Evolutionary conservation across 2,113 vertebrate genomes (phyloP).

Genomic region (Austrofundulus limnaeus): DNA sequence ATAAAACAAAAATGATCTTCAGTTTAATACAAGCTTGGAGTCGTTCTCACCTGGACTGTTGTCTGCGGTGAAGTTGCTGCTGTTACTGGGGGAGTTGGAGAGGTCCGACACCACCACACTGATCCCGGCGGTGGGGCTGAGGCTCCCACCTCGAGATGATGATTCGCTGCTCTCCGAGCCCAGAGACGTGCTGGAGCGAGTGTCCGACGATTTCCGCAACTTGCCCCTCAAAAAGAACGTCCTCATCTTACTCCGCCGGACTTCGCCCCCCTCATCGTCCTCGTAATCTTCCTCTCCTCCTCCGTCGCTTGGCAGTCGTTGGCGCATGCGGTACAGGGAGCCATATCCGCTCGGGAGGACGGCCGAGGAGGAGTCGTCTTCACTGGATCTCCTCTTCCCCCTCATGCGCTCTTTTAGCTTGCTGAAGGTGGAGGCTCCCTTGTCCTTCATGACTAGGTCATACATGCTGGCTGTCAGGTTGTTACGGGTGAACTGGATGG

Average conservation of each 20-base stretch:
- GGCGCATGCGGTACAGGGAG: constrained; percentile 48
- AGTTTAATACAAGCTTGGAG: too few relatives aligned
- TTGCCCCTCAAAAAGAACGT: constrained; percentile 88
- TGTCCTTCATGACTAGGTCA: constrained; percentile 93
- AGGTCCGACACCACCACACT: constrained; percentile 77
- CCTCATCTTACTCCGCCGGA: constrained; percentile 85
- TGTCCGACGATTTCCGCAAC: constrained; percentile 89
- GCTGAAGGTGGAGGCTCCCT: constrained; percentile 86
- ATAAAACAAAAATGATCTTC: too few relatives aligned
- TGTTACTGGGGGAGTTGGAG: constrained; percentile 81
- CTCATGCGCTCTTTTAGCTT: constrained; percentile 93
- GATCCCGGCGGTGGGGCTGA: constrained; percentile 82
- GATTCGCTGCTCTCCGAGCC: constrained; percentile 95
- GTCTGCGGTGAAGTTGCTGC: constrained; percentile 88
- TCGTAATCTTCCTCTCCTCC: constrained; percentile 85
- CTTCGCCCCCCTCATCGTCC: constrained; percentile 82
- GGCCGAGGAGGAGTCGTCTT: constrained; percentile 86
- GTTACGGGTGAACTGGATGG: constrained; percentile 89
- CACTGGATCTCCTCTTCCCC: constrained; percentile 82
- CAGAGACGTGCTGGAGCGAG: constrained; percentile 90
- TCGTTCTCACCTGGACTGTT: constrained; percentile 83
- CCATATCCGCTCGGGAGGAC: constrained; percentile 80
- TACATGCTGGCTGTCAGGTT: constrained; percentile 97
- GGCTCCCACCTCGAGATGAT: constrained; percentile 85
- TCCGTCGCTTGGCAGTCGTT: constrained; percentile 78